These are phyloP conservation scores for Anguilla marmorata DNA, from an alignment of 2,797 vertebrate species.

Conservation along the genomic window DNA sequence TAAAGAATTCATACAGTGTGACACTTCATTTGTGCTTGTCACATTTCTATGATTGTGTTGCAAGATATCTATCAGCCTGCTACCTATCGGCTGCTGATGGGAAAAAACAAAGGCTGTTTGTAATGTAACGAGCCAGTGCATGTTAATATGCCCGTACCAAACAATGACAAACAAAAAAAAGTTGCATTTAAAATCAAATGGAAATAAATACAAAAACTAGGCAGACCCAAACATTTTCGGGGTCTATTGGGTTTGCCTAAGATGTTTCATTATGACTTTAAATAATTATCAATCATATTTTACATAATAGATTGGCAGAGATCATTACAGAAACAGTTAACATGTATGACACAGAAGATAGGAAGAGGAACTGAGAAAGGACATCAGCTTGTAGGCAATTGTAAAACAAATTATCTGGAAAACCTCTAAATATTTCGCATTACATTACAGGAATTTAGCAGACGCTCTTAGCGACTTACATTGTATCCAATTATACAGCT, in stretches of 20 bases:
- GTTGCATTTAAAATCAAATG: neutral
- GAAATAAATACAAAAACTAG: neutral
- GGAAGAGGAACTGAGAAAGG: neutral
- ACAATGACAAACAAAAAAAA: conserved; percentile 44
- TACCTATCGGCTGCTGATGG: conserved; percentile 34
- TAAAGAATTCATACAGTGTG: conserved; percentile 55
- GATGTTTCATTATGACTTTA: neutral
- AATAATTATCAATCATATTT: neutral
- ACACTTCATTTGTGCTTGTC: conserved; percentile 44
- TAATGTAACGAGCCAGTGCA: conserved; percentile 67
- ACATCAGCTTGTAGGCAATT: no score
- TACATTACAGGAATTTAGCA: no score
- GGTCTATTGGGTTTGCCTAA: neutral
- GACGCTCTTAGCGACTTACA: no score
- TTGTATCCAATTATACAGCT: no score
- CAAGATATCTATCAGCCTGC: conserved; percentile 55
- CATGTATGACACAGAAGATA: neutral
- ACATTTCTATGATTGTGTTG: conserved; percentile 56
- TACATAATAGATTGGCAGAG: neutral
- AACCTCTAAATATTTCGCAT: no score
- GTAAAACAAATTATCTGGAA: no score
- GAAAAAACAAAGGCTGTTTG: conserved; percentile 52
- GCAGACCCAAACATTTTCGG: neutral
- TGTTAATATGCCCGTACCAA: conserved; percentile 51
- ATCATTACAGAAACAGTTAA: neutral